phyloP scores from a whole-genome alignment of 1,140 invertebrate genomes.

The Drosophila aff. region DNA sequence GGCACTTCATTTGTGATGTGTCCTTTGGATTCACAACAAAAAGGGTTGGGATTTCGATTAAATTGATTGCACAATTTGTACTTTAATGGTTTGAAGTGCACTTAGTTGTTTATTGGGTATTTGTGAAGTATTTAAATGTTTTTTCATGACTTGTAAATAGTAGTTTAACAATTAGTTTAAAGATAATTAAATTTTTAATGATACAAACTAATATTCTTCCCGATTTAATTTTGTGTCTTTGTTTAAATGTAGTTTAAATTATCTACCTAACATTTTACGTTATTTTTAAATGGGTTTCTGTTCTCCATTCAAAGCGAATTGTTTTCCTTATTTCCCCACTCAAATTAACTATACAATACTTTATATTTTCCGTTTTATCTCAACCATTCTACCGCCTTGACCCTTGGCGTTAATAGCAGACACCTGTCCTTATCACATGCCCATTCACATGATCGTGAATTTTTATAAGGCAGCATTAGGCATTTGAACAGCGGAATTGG shows the following conservation, averaged over 20 bases:
- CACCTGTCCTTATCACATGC: constrained; percentile 24
- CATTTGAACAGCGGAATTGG: constrained; percentile 4
- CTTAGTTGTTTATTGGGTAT: not conserved
- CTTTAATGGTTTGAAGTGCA: not conserved
- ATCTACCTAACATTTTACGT: not conserved
- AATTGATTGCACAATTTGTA: constrained; percentile 13
- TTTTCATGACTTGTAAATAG: too few species aligned
- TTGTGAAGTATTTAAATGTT: not conserved
- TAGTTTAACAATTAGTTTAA: too few species aligned
- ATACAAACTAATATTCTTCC: not conserved
- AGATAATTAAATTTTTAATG: not conserved
- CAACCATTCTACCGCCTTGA: not conserved
- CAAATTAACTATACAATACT: not conserved
- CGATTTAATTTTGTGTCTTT: accelerated
- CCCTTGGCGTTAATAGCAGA: constrained; percentile 22
- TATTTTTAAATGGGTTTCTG: too few species aligned
- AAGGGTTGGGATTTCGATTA: not conserved
- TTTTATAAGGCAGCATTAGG: constrained; percentile 36
- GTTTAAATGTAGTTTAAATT: not conserved
- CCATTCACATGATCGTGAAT: constrained; percentile 30
- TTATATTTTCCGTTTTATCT: constrained; percentile 12
- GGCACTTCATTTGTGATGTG: constrained; percentile 19
- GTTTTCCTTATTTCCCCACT: not conserved
- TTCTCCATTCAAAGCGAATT: constrained; percentile 1
- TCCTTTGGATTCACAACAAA: constrained; percentile 10